phyloP scores from a whole-genome alignment of 2,888 invertebrate genomes.

The Yponomeuta evonymella region DNA sequence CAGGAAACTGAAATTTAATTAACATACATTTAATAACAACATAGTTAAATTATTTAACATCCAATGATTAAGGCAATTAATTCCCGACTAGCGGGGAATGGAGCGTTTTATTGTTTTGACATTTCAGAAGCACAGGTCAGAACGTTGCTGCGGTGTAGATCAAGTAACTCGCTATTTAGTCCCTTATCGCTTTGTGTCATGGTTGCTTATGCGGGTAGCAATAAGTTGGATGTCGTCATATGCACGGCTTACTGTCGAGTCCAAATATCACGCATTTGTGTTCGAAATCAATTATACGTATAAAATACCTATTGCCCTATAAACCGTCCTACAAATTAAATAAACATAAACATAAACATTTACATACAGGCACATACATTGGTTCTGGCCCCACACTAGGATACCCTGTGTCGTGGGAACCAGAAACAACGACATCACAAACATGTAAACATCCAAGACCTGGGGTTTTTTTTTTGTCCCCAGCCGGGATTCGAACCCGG shows the following conservation, averaged over 20 bases:
- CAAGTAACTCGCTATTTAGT: background rate
- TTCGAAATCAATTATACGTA: slow-evolving; percentile 43
- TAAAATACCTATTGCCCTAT: slow-evolving; percentile 48
- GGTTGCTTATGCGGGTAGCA: background rate
- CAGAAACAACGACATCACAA: no score
- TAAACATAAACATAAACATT: no score
- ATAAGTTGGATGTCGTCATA: slow-evolving; percentile 15
- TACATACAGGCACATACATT: no score
- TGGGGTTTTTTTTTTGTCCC: no score
- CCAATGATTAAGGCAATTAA: background rate
- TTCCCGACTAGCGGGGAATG: background rate
- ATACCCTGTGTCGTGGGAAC: no score
- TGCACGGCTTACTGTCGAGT: slow-evolving; percentile 36
- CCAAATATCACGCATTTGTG: slow-evolving; percentile 44
- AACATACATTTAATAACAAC: background rate
- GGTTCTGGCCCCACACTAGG: no score
- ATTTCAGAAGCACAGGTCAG: background rate
- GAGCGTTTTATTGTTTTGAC: background rate
- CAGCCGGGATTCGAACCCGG: no score
- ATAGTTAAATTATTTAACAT: background rate
- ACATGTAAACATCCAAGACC: no score
- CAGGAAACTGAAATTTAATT: background rate
- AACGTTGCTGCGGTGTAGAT: background rate
- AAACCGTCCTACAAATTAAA: slow-evolving; percentile 66
- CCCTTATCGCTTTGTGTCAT: background rate